These are phyloP conservation scores for Orthonevra nobilis DNA, from an alignment of 2,888 invertebrate genomes.

Conservation along the genomic window DNA sequence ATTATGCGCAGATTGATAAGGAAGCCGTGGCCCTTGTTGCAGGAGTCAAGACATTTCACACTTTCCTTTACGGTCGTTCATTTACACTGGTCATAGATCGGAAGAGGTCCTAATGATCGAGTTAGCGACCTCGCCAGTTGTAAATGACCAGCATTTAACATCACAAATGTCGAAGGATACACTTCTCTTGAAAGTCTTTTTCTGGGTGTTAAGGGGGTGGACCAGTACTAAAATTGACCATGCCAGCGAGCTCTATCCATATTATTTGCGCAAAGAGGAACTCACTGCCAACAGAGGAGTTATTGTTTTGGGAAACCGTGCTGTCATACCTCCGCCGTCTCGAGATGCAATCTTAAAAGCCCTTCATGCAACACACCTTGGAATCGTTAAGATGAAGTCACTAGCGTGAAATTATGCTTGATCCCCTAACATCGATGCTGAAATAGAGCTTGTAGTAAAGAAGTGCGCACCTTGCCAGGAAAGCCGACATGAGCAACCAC, in stretches of 20 bases:
- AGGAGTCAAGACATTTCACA: no score
- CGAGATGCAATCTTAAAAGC: conserved; percentile 16
- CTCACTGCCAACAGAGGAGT: conserved; percentile 8
- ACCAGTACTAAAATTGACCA: conserved; percentile 12
- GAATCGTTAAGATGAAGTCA: conserved; percentile 43
- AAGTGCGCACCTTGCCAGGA: conserved; percentile 8
- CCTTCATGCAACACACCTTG: conserved; percentile 27
- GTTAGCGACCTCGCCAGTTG: background rate
- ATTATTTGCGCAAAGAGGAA: conserved; percentile 11
- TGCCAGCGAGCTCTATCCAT: conserved; percentile 21
- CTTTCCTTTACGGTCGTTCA: no score
- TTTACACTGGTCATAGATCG: no score
- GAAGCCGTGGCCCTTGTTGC: no score
- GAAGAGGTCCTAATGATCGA: background rate
- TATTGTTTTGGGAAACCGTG: background rate
- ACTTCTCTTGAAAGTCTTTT: conserved; percentile 21
- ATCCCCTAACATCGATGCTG: conserved; percentile 34
- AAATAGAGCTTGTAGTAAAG: conserved; percentile 26
- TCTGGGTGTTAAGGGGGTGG: conserved; percentile 37
- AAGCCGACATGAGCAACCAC: conserved; percentile 5
- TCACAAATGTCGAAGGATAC: conserved; percentile 28
- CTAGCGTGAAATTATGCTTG: conserved; percentile 37
- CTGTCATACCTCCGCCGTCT: conserved; percentile 1
- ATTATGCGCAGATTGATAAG: no score
- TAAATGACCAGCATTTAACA: background rate